These are phyloP conservation scores for Eretmodus cyanostictus DNA, from an alignment of 2,113 vertebrate genomes.

Conservation along the genomic window DNA sequence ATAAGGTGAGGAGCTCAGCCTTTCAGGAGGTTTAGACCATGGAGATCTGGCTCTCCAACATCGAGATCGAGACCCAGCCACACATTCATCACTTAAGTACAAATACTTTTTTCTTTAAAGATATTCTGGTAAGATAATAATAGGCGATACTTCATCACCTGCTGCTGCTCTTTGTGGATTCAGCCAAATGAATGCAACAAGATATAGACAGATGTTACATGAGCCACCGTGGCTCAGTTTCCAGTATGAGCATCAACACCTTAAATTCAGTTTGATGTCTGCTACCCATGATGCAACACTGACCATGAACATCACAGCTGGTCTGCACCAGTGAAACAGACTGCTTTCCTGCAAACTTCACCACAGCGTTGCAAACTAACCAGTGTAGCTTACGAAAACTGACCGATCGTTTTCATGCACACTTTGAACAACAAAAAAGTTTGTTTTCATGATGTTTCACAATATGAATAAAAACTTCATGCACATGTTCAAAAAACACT, in stretches of 20 bases:
- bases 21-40: neutral
- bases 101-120: neutral
- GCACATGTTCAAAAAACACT: neutral
- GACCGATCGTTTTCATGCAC: fast-evolving
- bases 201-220: fast-evolving
- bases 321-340: neutral
- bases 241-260: neutral
- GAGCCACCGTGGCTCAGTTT: neutral
- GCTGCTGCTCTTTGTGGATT: neutral
- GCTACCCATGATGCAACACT: neutral
- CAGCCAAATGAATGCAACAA: neutral
- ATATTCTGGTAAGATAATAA: neutral
- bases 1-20: neutral
- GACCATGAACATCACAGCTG: neutral
- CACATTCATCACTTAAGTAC: neutral
- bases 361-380: neutral
- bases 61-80: neutral
- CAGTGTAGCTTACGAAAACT: fast-evolving
- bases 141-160: neutral
- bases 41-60: neutral
- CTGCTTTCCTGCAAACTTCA: neutral
- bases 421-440: neutral
- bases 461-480: neutral
- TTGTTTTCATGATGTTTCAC: neutral
- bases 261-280: neutral